Percentiles rank a stretch among this genome's conserved stretches.
Evolutionary conservation across 2,113 vertebrate genomes (phyloP).

Genomic region (Clarias batrachus): DNA sequence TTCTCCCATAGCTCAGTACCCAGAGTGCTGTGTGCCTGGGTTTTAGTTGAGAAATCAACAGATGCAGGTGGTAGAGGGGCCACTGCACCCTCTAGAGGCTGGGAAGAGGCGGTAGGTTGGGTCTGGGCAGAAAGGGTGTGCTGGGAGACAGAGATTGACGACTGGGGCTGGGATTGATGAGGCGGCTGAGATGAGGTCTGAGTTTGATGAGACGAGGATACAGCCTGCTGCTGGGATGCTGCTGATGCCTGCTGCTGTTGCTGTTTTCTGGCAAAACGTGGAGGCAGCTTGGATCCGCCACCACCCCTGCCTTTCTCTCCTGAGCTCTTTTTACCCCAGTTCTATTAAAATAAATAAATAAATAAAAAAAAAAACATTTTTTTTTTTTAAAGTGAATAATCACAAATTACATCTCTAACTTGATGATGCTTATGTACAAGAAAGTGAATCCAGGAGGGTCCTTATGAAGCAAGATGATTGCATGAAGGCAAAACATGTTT

Average conservation of each 20-base stretch:
- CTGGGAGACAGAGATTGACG: constrained; percentile 60
- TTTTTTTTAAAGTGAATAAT: neutral
- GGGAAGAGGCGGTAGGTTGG: constrained; percentile 61
- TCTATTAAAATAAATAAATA: no score
- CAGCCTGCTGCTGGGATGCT: constrained; percentile 61
- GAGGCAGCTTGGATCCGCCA: constrained; percentile 89
- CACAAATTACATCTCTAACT: neutral
- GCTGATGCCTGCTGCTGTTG: constrained; percentile 73
- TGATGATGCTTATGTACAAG: neutral
- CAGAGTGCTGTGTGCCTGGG: constrained; percentile 78
- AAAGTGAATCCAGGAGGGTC: neutral
- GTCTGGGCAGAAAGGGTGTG: constrained; percentile 62
- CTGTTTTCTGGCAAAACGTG: constrained; percentile 96
- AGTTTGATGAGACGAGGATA: constrained; percentile 54
- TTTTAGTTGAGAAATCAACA: constrained; percentile 76
- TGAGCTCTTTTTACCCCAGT: constrained; percentile 91
- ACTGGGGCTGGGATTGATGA: constrained; percentile 60
- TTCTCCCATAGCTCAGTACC: constrained; percentile 93
- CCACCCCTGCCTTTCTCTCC: constrained; percentile 87
- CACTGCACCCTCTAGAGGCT: constrained; percentile 64
- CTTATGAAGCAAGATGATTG: neutral
- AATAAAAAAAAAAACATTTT: no score
- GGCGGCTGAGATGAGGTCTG: constrained; percentile 24
- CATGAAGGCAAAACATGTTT: neutral
- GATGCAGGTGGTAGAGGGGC: constrained; percentile 66